A percentile compares a stretch with the other conserved stretches of the same genome.
These are phyloP conservation scores for Drosophila jambulina DNA, from an alignment of 1,140 invertebrate species.

Conservation along the genomic window DNA sequence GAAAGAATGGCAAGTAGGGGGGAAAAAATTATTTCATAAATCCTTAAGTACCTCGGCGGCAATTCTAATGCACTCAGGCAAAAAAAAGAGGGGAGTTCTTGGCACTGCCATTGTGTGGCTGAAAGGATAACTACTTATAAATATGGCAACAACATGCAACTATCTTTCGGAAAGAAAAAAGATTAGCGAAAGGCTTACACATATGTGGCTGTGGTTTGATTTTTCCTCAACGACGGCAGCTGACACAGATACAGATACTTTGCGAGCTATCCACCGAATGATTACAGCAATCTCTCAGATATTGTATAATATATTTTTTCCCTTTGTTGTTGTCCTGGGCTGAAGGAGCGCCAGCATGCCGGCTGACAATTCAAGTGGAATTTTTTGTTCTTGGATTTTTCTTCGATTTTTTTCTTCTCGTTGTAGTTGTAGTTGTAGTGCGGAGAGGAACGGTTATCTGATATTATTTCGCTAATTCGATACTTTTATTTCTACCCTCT, in stretches of 20 bases:
- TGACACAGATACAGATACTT: constrained; percentile 61
- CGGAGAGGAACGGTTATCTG: constrained; percentile 58
- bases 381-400: constrained; percentile 38
- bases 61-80: constrained; percentile 79
- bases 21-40: constrained; percentile 79
- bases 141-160: constrained; percentile 71
- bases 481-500: constrained; percentile 74
- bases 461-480: constrained; percentile 85
- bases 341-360: constrained; percentile 66
- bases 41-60: constrained; percentile 57
- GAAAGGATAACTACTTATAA: constrained; percentile 59
- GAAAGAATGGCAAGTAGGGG: constrained; percentile 40
- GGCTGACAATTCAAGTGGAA: constrained; percentile 77
- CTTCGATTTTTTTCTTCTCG: constrained; percentile 18
- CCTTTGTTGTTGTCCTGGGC: constrained; percentile 18
- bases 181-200: constrained; percentile 76
- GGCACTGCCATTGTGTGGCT: constrained; percentile 39
- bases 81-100: constrained; percentile 40
- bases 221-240: constrained; percentile 51
- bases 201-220: constrained; percentile 75
- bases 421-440: constrained; percentile 38
- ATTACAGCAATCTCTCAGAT: constrained; percentile 60
- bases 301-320: constrained; percentile 22
- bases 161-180: constrained; percentile 39
- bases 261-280: constrained; percentile 31